These are phyloP conservation scores for Psephotus haematonotus DNA, from an alignment of 2,113 vertebrate species.

Conservation along the genomic window DNA sequence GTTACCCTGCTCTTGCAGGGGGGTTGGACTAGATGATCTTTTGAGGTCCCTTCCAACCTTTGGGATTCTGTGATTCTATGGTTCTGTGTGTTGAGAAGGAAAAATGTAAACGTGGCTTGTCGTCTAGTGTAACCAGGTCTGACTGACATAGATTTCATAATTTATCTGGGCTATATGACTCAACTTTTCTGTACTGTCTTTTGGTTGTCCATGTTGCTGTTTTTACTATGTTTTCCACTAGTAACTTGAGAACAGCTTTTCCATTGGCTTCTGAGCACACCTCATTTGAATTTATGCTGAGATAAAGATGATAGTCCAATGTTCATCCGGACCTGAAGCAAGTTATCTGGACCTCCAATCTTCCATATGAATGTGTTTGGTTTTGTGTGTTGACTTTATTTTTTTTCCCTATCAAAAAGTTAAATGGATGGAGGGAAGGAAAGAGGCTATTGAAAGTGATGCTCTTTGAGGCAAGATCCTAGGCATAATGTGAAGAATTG, in stretches of 20 bases:
- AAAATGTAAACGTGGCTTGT: not conserved
- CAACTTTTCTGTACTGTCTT: not conserved
- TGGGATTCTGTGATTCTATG: no score
- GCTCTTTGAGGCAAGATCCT: not conserved
- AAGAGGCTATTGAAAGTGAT: not conserved
- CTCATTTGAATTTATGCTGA: not conserved
- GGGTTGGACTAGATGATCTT: no score
- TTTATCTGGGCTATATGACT: not conserved
- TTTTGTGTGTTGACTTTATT: no score
- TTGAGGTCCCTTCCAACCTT: no score
- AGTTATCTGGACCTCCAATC: not conserved
- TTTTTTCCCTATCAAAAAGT: not conserved
- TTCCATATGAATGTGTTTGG: not conserved
- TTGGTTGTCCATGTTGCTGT: not conserved
- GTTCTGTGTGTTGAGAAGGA: not conserved
- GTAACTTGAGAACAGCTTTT: not conserved
- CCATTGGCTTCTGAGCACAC: not conserved
- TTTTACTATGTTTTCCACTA: not conserved
- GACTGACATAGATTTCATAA: fast-evolving
- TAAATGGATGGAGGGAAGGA: not conserved
- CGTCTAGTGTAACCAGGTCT: not conserved
- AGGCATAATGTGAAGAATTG: not conserved
- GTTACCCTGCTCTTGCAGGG: no score
- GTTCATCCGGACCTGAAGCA: not conserved
- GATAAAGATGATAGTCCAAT: not conserved